phyloP scores from a whole-genome alignment of 2,113 vertebrate species.

The Chamaetylas fuelleborni region DNA sequence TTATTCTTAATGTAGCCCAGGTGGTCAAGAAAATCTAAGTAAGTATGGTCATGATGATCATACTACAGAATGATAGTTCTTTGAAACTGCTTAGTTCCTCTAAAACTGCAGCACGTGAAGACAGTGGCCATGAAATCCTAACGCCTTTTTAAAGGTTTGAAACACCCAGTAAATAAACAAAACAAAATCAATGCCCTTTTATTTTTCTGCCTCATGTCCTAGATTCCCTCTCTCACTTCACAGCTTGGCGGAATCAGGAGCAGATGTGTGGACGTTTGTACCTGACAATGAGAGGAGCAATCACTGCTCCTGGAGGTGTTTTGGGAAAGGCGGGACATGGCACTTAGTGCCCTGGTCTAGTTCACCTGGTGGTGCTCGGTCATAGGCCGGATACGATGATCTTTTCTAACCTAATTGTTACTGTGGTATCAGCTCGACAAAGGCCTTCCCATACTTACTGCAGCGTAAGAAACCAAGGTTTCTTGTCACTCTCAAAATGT shows the following conservation, averaged over 20 bases:
- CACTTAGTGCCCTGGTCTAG: not conserved
- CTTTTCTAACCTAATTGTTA: not conserved
- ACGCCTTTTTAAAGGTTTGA: not conserved
- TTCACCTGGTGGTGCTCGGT: not conserved
- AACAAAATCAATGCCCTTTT: not conserved
- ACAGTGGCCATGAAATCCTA: not conserved
- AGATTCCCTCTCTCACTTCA: not conserved
- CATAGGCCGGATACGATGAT: not conserved
- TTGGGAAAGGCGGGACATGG: not conserved
- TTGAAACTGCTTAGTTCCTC: not conserved
- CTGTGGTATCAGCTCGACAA: not conserved
- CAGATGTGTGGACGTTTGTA: no score
- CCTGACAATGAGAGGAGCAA: not conserved
- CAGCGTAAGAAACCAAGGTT: accelerated
- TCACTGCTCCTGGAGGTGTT: no score
- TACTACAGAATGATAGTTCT: not conserved
- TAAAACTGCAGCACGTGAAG: not conserved
- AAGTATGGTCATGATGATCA: not conserved
- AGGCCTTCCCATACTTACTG: not conserved
- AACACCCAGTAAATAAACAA: not conserved
- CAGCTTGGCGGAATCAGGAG: not conserved
- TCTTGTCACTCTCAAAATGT: accelerated
- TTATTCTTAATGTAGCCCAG: not conserved
- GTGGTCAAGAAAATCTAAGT: not conserved
- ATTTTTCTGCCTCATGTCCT: not conserved